phyloP scores from a whole-genome alignment of 2,113 vertebrate species.

The Pardalotus punctatus region DNA sequence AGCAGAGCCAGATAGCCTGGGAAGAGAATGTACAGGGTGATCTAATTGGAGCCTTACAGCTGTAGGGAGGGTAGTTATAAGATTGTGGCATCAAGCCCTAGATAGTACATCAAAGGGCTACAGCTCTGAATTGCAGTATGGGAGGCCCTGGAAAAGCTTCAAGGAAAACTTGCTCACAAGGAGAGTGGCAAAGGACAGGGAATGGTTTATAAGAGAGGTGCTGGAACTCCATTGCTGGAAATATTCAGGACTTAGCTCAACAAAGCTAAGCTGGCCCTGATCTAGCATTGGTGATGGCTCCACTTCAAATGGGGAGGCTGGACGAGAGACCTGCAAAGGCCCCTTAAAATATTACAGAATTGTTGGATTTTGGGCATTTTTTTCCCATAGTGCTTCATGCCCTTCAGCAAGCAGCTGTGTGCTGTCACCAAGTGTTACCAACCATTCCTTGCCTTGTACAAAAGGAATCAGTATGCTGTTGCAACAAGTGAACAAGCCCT shows the following conservation, averaged over 20 bases:
- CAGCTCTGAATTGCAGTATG: neutral
- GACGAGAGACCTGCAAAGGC: neutral
- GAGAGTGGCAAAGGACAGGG: neutral
- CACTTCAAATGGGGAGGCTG: neutral
- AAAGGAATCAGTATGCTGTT: neutral
- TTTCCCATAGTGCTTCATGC: neutral
- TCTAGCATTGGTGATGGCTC: neutral
- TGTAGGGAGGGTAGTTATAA: neutral
- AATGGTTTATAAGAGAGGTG: neutral
- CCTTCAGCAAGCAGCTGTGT: neutral
- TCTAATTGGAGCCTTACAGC: neutral
- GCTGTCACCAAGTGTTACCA: neutral
- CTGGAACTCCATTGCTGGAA: neutral
- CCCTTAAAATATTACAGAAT: neutral
- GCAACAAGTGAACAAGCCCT: neutral
- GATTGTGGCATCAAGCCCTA: neutral
- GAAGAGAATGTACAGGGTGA: neutral
- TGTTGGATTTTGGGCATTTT: neutral
- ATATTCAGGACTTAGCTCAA: neutral
- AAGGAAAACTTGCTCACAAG: neutral
- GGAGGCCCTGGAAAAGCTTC: neutral
- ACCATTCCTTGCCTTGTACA: neutral
- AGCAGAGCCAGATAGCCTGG: neutral
- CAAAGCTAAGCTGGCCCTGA: neutral
- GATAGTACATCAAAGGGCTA: neutral